Evolutionary conservation across 2,113 vertebrate species (phyloP), one percentile per base, ranked within the genome.

Genomic region (Psilopsiagon aymara): DNA sequence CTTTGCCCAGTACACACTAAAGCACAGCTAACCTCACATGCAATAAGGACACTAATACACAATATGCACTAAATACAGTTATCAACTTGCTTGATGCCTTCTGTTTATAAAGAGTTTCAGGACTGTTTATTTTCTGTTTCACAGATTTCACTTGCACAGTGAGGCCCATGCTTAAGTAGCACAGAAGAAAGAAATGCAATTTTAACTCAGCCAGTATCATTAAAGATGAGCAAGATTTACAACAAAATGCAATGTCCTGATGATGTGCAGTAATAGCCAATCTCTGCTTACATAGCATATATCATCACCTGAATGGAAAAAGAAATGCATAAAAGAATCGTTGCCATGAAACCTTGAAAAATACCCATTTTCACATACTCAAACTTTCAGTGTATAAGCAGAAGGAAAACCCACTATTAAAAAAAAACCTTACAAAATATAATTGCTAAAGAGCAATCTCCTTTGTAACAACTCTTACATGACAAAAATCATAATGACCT

Each of bases 221-320:
- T 7, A 73, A 16, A 51, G 8, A 73, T 17, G 28, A 29, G 15
- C 13, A 43, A 27, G 31, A 41, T 23, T 88, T 37, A 29, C 39
- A 78, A 43, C 14, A 64, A 0, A 0, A 81, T 7, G 13, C 17
- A 70, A 46, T 25, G 29, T 4, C 33, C 8, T 31, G 27, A 27
- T 27, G 27, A 66, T 8, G 6, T 1, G 1, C 43, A 63, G n/a
- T 17, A 84, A 74, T 12, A 83, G 6, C 13, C 39, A 68, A 5
- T 47, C 57, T 64, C 81, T 90, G 18, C 51, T 68, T 60, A 15
- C 8, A 23, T 33, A 31, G 14, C 17, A 4, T 25, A 60, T 11
- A 7, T 53, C 52, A 71, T 16, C 35, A 75, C 9, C 15, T 51
- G 33, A 49, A 0, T 7, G 9, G 60, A 17, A 14, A 62, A 84